Evolutionary conservation across 2,888 invertebrate species (phyloP).

Genomic region (Drosophila peninsularis): DNA sequence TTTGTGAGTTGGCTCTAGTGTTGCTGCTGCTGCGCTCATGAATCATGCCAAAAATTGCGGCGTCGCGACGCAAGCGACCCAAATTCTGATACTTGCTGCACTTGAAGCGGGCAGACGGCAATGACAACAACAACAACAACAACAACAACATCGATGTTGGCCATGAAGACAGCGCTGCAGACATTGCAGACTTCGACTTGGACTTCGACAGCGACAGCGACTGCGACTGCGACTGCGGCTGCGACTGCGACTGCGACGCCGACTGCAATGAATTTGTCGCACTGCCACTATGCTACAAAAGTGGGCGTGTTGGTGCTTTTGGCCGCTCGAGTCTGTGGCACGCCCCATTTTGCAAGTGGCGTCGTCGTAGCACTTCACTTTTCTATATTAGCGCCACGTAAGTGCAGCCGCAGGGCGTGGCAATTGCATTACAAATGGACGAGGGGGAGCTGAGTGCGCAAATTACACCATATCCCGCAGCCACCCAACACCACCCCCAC

Average conservation of each 20-base stretch:
- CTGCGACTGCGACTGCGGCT: conserved; percentile 13
- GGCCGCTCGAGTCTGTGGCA: conserved; percentile 24
- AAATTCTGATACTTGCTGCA: conserved; percentile 58
- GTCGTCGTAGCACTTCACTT: conserved; percentile 70
- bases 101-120: conserved; percentile 54
- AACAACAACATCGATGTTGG: conserved; percentile 38
- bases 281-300: conserved; percentile 48
- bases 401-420: conserved; percentile 72
- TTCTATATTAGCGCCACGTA: conserved; percentile 74
- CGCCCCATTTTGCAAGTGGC: conserved; percentile 67
- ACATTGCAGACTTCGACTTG: conserved; percentile 39
- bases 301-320: conserved; percentile 44
- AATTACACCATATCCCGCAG: conserved; percentile 21
- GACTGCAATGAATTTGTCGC: conserved; percentile 69
- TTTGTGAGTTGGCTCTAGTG: conserved; percentile 14
- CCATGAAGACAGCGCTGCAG: conserved; percentile 59
- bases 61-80: conserved; percentile 64
- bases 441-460: conserved; percentile 36
- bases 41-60: conserved; percentile 74
- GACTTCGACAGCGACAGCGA: conserved; percentile 14
- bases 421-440: conserved; percentile 67
- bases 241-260: conserved; percentile 26
- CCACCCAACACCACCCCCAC: neutral
- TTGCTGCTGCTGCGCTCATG: conserved; percentile 68
- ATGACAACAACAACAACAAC: conserved; percentile 18